These are phyloP conservation scores for Gallinago solitaria DNA, from an alignment of 2,797 vertebrate species.

Conservation along the genomic window DNA sequence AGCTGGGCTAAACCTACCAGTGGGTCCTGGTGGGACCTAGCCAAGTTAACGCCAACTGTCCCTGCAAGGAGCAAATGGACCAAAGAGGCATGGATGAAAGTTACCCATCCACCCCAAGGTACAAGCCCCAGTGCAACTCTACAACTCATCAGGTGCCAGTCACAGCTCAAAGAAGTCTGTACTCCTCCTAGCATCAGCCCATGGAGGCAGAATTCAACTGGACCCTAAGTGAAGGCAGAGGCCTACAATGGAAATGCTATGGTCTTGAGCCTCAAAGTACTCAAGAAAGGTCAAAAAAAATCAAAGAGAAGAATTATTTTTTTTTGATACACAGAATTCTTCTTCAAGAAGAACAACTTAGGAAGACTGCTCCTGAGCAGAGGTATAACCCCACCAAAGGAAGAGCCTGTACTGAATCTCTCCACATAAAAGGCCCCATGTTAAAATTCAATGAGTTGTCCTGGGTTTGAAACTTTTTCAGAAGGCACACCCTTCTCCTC, in stretches of 20 bases:
- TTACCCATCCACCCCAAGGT: not conserved
- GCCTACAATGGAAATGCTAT: not conserved
- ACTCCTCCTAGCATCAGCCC: not conserved
- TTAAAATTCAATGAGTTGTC: not conserved
- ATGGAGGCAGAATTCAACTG: not conserved
- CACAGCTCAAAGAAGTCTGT: not conserved
- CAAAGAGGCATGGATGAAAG: not conserved
- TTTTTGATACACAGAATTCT: not conserved
- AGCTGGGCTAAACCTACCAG: not conserved
- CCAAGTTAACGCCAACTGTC: not conserved
- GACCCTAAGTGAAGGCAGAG: not conserved
- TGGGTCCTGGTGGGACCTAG: not conserved
- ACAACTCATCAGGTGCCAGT: not conserved
- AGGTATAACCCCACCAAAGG: not conserved
- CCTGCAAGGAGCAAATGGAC: not conserved
- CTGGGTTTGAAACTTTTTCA: not conserved
- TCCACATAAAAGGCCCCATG: not conserved
- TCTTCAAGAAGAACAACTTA: not conserved
- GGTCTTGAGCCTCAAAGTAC: not conserved
- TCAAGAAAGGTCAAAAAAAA: not conserved
- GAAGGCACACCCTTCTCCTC: not conserved
- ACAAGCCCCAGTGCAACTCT: not conserved
- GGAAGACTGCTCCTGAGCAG: not conserved
- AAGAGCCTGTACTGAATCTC: not conserved
- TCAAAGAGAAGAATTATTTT: not conserved